Evolutionary conservation across 2,888 invertebrate genomes (phyloP).

Genomic region (Anaspis maculata): DNA sequence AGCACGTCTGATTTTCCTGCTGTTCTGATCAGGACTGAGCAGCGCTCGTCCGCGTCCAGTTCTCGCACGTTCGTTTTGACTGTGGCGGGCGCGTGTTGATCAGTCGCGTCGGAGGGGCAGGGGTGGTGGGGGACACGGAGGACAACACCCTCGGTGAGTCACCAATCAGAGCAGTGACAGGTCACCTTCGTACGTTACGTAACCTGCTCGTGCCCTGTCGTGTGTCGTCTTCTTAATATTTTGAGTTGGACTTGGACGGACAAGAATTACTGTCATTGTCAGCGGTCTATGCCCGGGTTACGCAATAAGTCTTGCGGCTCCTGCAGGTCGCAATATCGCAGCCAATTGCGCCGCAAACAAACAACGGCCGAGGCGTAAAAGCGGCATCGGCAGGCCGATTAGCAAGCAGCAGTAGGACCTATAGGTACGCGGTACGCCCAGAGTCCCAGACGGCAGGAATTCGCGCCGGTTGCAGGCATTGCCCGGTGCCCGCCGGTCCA

Average conservation of each 20-base stretch:
- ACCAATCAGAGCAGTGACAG: constrained; percentile 45
- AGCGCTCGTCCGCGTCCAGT: too few species aligned
- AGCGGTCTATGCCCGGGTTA: too few species aligned
- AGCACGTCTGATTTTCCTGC: constrained; percentile 5
- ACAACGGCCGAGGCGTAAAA: too few species aligned
- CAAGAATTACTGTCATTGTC: too few species aligned
- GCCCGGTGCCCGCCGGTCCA: too few species aligned
- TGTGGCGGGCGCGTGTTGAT: constrained; percentile 18
- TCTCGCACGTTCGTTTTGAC: constrained; percentile 1
- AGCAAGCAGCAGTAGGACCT: too few species aligned
- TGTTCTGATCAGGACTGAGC: constrained; percentile 5
- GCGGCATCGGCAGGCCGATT: too few species aligned
- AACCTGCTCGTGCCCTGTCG: constrained; percentile 26
- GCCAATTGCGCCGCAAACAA: constrained; percentile 10
- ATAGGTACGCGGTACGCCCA: too few species aligned
- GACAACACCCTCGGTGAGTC: constrained; percentile 47
- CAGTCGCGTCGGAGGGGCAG: constrained; percentile 21
- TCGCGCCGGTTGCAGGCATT: too few species aligned
- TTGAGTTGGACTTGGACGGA: constrained; percentile 20
- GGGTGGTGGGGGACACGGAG: constrained; percentile 35
- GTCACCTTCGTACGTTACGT: constrained; percentile 45
- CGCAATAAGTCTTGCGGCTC: too few species aligned
- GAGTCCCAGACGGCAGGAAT: too few species aligned
- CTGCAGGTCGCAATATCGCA: too few species aligned
- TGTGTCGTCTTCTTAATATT: constrained; percentile 22